Base-by-base conservation (phyloP, 2,113 vertebrate genomes). In the Uropsilus gracilis region DNA sequence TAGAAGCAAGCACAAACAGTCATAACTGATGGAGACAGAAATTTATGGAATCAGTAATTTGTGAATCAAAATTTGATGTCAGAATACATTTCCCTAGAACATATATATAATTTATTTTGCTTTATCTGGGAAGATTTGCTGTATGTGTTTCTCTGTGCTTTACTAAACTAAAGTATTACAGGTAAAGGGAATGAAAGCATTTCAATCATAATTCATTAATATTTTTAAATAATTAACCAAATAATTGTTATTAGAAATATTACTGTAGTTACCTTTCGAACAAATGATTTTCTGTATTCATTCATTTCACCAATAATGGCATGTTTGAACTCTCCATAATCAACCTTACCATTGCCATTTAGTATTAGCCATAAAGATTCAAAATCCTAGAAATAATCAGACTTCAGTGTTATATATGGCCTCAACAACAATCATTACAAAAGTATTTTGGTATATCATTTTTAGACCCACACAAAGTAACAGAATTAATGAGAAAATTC, bases 251-350 rank as follows among this genome's bases (percentile, higher is more conserved):
- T 85, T 86, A 66, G 32, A 95, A 95, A 81, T 30, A 34, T 69
- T 59, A 93, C 9, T 88, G 94, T 94, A 97, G 89, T 98, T 98
- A 99, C 98, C 98, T 99, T 99, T 96, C 98, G 96, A 89, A 99
- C 98, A 96, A 98, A 98, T 1, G 98, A 95, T 97, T 99, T 99
- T 88, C 98, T 98, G 46, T 98, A 98, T 95, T 99, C 98, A 77
- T 97, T 99, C 98, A 99, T 99, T 98, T 99, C 98, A 96, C 99
- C 99, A 95, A 98, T 95, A 86, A 98, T 0, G 1, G 97, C 97
- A 86, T 39, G 97, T 87, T 84, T 97, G 90, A 99, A 98, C 87
- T 98, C 98, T 94, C 97, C 92, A 5, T 97, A 98, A 90, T 99
- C 96, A 0, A 98, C 96, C 20, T 90, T 95, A 53, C 44, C 94